Evolutionary conservation across 2,797 vertebrate genomes (phyloP).

Genomic region (Lemur catta): DNA sequence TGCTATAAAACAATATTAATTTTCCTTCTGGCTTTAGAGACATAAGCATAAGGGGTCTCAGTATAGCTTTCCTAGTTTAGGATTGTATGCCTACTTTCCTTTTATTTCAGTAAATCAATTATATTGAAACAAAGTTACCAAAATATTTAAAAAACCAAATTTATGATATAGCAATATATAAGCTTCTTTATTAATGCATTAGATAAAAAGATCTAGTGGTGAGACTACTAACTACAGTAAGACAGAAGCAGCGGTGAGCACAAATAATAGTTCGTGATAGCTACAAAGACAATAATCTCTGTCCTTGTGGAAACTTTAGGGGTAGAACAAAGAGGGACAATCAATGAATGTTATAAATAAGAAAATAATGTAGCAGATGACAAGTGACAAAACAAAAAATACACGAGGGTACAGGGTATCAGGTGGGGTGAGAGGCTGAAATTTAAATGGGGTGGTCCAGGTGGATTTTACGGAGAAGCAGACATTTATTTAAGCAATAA

Average conservation of each 20-base stretch:
- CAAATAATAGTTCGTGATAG: not conserved
- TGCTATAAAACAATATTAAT: not conserved
- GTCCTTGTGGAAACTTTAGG: not conserved
- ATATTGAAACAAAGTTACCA: not conserved
- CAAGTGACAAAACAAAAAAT: not conserved
- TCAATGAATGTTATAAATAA: not conserved
- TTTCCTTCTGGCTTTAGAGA: not conserved
- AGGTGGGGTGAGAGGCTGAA: not conserved
- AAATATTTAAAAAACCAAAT: not conserved
- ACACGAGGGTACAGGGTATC: not conserved
- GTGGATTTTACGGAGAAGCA: not conserved
- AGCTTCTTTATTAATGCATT: not conserved
- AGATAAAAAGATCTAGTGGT: not conserved
- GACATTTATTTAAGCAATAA: not conserved
- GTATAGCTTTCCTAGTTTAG: not conserved
- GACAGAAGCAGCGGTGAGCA: not conserved
- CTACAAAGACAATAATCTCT: not conserved
- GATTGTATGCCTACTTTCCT: not conserved
- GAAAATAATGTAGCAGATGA: not conserved
- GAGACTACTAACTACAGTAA: not conserved
- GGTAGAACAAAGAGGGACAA: not conserved
- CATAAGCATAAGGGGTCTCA: not conserved
- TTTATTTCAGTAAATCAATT: not conserved
- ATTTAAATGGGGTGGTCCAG: not conserved
- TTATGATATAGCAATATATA: not conserved